Base-by-base conservation (phyloP, 2,113 vertebrate genomes). In the Sitta europaea region DNA sequence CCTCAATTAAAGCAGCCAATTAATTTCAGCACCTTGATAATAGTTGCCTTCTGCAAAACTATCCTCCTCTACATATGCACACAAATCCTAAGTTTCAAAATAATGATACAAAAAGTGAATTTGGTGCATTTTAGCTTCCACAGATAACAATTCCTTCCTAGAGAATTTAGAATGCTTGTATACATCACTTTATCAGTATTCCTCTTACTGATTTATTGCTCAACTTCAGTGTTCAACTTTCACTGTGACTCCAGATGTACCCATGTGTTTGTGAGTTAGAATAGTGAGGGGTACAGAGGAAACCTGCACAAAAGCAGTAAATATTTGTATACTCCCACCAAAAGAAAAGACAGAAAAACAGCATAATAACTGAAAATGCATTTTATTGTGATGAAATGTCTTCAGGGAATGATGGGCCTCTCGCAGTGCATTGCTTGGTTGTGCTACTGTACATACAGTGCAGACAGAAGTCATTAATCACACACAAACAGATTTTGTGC, bases 21-120 rank as follows among this genome's bases (percentile, higher is more conserved):
- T 98, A 98, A 98, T 98, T 98, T 98, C 98, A 98, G 98, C 97
- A 98, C 98, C 98, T 98, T 97, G 98, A 98, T 98, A 98, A 98
- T 97, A 97, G 96, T 98, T 97, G 97, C 96, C 97, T 98, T 98
- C 98, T 98, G 96, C 97, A 97, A 98, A 98, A 98, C 96, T 97
- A 98, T 98, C 97, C 95, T 97, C 97, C 96, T 90, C 94, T 98
- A 90, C 80, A 88, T 17, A 84, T 59, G 78, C 57, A 96, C 85
- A 97, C 80, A 97, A 95, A 97, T 91, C 84, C 91, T 90, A 94
- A 85, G 94, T 97, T 97, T 96, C 85, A 96, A 96, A 97, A 95
- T 97, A 96, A 96, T 96, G 90, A 95, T 68, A 95, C 53, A 97
- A 98, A 90, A 97, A 90, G 75, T 90, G 91, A 96, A 97, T 97